Base-by-base conservation (phyloP, 2,797 vertebrate species). In the Esox masquinongy region DNA sequence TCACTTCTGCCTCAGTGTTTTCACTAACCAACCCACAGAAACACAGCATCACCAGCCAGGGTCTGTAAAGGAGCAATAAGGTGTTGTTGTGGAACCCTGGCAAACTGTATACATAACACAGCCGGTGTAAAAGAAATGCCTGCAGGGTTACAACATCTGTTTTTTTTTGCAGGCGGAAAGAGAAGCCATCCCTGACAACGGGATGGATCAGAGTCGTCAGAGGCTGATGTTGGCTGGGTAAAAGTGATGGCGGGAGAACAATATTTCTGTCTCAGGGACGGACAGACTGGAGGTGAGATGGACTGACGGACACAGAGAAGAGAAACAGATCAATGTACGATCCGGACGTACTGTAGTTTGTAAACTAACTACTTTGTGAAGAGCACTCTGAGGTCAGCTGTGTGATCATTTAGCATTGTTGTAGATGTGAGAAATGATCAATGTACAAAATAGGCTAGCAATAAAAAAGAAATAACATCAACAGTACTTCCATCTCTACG, bases 11-110 rank as follows among this genome's bases (percentile, higher is more conserved):
- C 22, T 83, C 73, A 17, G 78, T 36, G 77, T 79, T 82, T 43
- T 82, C 82, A 79, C 80, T 64, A 77, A 75, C 82, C 69, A 76
- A 75, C 56, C 56, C 56, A 24, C 56, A n/a, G n/a, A n/a, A 59
- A 12, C 56, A 59, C 56, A 59, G 22, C 56, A 47, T 4, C 22
- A 24, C 22, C 22, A 24, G 56, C 56, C 56, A 26, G 56, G 2
- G 22, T 24, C 11, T 61, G 22, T 61, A 24, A 12, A 26, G 24
- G 56, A 61, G 22, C 56, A 24, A 61, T 6, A 24, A 24, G 22
- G 56, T 61, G 56, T 61, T 24, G 22, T 59, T 61, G 56, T 22
- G 53, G 19, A 61, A 61, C 9, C n/a, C 12, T 14, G 11, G 19
- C 56, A 61, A 26, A 24, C 24, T 24, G 11, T 61, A 14, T 24